Evolutionary conservation across 2,888 invertebrate species (phyloP).

Genomic region (Melipona bicolor): DNA sequence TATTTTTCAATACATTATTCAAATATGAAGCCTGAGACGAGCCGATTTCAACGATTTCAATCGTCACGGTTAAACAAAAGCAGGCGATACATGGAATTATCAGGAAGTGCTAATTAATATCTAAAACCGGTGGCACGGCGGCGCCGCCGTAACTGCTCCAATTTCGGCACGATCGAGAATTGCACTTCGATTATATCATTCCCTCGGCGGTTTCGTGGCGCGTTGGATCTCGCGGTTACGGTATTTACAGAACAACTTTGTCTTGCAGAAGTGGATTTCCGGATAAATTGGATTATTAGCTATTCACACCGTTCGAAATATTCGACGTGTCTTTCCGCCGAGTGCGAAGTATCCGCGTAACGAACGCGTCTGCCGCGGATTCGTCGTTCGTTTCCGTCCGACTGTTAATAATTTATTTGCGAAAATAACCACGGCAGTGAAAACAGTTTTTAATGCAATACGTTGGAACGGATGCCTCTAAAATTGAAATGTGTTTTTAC

Average conservation of each 20-base stretch:
- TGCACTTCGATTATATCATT: slow-evolving; percentile 24
- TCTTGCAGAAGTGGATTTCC: slow-evolving; percentile 34
- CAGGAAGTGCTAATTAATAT: slow-evolving; percentile 2
- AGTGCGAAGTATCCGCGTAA: not conserved
- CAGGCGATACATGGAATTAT: slow-evolving; percentile 7
- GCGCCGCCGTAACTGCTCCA: not conserved
- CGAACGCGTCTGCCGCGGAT: not conserved
- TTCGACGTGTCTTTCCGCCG: not conserved
- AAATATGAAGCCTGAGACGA: not conserved
- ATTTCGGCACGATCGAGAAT: slow-evolving; percentile 14
- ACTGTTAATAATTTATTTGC: not conserved
- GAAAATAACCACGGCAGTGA: not conserved
- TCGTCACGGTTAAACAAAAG: not conserved
- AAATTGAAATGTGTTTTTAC: no score
- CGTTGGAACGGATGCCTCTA: no score
- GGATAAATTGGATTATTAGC: slow-evolving; percentile 38
- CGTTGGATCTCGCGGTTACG: slow-evolving; percentile 26
- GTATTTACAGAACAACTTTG: slow-evolving; percentile 48
- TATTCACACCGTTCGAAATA: slow-evolving; percentile 8
- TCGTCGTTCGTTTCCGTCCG: no score
- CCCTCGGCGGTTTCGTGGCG: not conserved
- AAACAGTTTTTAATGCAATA: no score
- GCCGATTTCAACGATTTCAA: not conserved
- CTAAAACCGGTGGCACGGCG: not conserved
- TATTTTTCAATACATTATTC: not conserved